Percentiles rank a stretch among this genome's conserved stretches.
phyloP scores from a whole-genome alignment of 2,797 vertebrate species.

The Acanthurus lineatus region DNA sequence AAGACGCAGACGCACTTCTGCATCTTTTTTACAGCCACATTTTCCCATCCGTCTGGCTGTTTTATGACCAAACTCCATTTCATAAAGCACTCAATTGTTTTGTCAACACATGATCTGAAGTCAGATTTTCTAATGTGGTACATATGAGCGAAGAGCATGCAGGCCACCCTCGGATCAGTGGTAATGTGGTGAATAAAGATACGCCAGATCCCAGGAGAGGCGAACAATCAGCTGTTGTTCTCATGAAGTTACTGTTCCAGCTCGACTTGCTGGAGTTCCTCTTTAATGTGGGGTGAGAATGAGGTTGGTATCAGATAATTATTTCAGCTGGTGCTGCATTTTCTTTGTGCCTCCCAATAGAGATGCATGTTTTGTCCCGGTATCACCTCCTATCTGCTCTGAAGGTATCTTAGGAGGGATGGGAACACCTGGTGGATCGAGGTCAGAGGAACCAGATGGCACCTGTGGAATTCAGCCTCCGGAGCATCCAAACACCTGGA shows the following conservation, averaged over 20 bases:
- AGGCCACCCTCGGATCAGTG: conserved; percentile 26
- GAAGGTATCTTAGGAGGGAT: conserved; percentile 30
- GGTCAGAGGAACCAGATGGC: conserved; percentile 45
- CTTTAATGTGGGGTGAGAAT: conserved; percentile 41
- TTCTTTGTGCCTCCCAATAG: conserved; percentile 3
- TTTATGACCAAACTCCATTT: not conserved
- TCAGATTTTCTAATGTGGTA: conserved; percentile 30
- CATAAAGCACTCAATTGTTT: conserved; percentile 36
- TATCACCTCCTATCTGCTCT: conserved; percentile 37
- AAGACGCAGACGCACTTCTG: not conserved
- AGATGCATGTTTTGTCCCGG: conserved; percentile 38
- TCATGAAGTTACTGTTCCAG: conserved; percentile 22
- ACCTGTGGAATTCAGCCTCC: conserved; percentile 51
- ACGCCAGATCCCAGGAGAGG: conserved; percentile 13
- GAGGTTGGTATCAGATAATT: conserved; percentile 27
- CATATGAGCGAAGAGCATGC: conserved; percentile 4
- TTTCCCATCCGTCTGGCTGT: conserved; percentile 24
- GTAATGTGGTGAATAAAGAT: conserved; percentile 35
- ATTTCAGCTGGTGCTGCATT: conserved; percentile 11
- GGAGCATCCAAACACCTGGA: conserved; percentile 63
- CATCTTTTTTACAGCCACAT: conserved; percentile 23
- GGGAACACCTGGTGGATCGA: conserved; percentile 61
- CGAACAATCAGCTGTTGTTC: conserved; percentile 56
- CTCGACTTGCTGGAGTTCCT: conserved; percentile 18
- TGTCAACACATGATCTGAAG: conserved; percentile 28